Evolutionary conservation across 2,888 invertebrate species (phyloP).

Genomic region (Pyrrhosoma nymphula): DNA sequence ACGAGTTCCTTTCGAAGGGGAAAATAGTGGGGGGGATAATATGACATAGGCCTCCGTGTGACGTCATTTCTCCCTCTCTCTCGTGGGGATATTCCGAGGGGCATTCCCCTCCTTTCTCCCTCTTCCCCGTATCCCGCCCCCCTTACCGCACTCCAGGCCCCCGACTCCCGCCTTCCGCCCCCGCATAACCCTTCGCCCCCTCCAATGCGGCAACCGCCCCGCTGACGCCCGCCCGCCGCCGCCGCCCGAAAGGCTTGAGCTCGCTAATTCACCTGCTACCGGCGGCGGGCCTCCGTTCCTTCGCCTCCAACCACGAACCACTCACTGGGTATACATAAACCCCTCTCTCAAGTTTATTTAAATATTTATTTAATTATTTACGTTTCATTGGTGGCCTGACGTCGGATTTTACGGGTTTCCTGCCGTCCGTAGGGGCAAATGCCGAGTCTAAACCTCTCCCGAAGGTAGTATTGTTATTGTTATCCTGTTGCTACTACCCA

Average conservation of each 20-base stretch:
- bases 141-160: not conserved
- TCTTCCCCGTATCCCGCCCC: not conserved
- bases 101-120: not conserved
- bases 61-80: constrained; percentile 37
- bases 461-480: no score
- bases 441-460: no score
- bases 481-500: no score
- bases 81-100: constrained; percentile 38
- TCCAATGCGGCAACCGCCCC: constrained; percentile 43
- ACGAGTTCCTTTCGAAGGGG: not conserved
- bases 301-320: not conserved
- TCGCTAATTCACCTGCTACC: constrained; percentile 42
- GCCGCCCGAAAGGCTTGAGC: not conserved
- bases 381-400: no score
- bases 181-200: constrained; percentile 37
- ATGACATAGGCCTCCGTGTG: constrained; percentile 37
- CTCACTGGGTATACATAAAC: not conserved
- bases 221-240: constrained; percentile 30
- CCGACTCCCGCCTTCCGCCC: not conserved
- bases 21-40: not conserved
- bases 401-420: no score
- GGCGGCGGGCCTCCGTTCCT: not conserved
- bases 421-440: no score
- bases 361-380: no score
- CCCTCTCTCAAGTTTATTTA: no score